Percentiles rank a stretch among this genome's conserved stretches.
Evolutionary conservation across 2,797 vertebrate genomes (phyloP).

Genomic region (Hoplostethus atlanticus): DNA sequence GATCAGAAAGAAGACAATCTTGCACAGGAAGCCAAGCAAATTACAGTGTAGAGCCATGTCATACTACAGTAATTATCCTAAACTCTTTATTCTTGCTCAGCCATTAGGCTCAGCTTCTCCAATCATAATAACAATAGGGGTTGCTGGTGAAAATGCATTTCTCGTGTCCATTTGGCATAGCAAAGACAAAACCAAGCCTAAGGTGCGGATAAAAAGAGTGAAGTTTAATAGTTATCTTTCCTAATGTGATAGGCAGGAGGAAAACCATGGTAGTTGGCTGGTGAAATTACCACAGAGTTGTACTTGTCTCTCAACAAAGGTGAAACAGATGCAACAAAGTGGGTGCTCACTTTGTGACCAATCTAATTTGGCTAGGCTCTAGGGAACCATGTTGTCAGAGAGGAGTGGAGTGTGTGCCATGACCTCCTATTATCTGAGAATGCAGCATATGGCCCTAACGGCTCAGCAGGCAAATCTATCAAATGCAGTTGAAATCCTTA

Average conservation of each 20-base stretch:
- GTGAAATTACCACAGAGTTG: neutral
- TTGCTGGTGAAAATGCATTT: constrained; percentile 27
- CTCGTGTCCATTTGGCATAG: constrained; percentile 17
- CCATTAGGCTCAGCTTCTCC: constrained; percentile 50
- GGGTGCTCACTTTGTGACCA: constrained; percentile 1
- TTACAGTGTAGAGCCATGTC: constrained; percentile 79
- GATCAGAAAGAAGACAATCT: constrained; percentile 74
- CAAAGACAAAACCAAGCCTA: neutral
- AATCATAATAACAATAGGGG: constrained; percentile 39
- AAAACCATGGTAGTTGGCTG: neutral
- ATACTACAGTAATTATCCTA: constrained; percentile 77
- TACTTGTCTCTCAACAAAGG: neutral
- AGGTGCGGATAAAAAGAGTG: neutral
- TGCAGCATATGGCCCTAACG: constrained; percentile 13
- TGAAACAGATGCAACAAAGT: neutral
- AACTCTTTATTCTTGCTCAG: constrained; percentile 72
- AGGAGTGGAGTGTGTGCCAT: constrained; percentile 2
- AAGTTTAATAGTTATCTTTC: constrained; percentile 1
- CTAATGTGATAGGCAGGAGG: neutral
- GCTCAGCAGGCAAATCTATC: neutral
- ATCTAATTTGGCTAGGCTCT: neutral
- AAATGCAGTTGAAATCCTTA: neutral
- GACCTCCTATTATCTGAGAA: constrained; percentile 7
- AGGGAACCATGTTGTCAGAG: neutral
- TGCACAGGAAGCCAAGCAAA: constrained; percentile 79